Evolutionary conservation across 1,140 invertebrate genomes (phyloP).

Genomic region (Drosophila suzukii): DNA sequence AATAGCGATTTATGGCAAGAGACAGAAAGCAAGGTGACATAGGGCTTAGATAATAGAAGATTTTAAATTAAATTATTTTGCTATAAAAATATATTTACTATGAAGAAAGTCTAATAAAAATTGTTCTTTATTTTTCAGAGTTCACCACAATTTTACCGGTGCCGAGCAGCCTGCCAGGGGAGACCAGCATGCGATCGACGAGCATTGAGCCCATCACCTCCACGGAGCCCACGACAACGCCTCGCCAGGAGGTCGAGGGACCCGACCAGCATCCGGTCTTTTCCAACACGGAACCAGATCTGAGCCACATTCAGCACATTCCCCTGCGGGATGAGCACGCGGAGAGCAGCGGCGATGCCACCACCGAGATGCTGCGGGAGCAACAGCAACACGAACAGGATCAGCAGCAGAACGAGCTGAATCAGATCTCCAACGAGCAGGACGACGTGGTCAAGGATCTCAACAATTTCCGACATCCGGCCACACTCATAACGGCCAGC

Average conservation of each 20-base stretch:
- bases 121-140: constrained; percentile 27
- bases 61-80: too few species aligned
- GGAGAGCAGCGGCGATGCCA: constrained; percentile 54
- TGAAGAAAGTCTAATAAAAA: background rate
- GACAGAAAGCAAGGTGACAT: too few species aligned
- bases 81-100: too few species aligned
- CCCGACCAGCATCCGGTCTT: constrained; percentile 29
- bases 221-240: constrained; percentile 80
- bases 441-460: constrained; percentile 79
- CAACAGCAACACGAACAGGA: constrained; percentile 33
- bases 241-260: constrained; percentile 41
- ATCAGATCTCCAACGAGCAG: constrained; percentile 74
- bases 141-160: constrained; percentile 27
- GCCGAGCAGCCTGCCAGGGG: constrained; percentile 9
- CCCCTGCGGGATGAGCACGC: constrained; percentile 66
- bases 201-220: constrained; percentile 80
- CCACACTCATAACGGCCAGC: constrained; percentile 79
- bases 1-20: too few species aligned
- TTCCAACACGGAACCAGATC: constrained; percentile 40
- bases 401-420: constrained; percentile 62
- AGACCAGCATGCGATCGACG: constrained; percentile 62
- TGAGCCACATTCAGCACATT: constrained; percentile 71
- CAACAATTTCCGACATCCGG: constrained; percentile 82
- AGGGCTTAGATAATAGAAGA: too few species aligned
- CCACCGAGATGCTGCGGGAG: constrained; percentile 58